Base-by-base conservation (phyloP, 1,140 invertebrate species). In the Drosophila bifasciata region DNA sequence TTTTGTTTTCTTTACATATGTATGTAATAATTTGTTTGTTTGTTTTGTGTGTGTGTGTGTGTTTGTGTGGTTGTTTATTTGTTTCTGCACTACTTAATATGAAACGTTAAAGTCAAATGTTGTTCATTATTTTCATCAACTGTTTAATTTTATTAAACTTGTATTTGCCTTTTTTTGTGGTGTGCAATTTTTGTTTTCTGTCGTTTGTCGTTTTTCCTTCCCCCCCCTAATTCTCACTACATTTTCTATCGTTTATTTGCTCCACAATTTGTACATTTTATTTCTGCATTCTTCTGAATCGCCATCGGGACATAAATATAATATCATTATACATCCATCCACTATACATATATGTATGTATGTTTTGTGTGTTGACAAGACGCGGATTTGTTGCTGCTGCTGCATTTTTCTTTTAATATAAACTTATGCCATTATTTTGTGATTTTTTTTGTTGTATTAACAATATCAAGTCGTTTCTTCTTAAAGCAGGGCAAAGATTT, bases 261-360 rank as follows among this genome's bases (percentile, higher is more conserved):
- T 88, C 81, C 81, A 85, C 74, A 86, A 88, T 88, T 88, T 88
- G 83, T 88, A 88, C 83, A 88, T 88, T 88, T 83, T 88, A 81
- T 88, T 86, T 88, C 70, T 74, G 51, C 70, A 55, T 63, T 43
- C 75, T 56, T 67, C 81, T 73, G 72, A 69, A 63, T 58, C 46
- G 60, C 61, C 76, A 11, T 36, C 11, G 32, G 32, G 11, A 36
- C 32, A 66, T 52, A 77, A 39, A 59, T 63, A 77, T 67, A 74
- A 66, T 72, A 66, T 70, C 13, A 51, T 36, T 36, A 5, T 36
- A 36, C 13, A 36, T 36, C 32, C 32, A 36, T 8, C 9, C 23
- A 25, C 5, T 25, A 32, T 32, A 32, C 7, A 28, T 28, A 28
- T 56, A 60, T 46, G 39, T 61, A 60, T 56, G 55, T 51, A 64